Conservation (phyloP, 1,140 invertebrate genomes). For the Cydia amplana region DNA sequence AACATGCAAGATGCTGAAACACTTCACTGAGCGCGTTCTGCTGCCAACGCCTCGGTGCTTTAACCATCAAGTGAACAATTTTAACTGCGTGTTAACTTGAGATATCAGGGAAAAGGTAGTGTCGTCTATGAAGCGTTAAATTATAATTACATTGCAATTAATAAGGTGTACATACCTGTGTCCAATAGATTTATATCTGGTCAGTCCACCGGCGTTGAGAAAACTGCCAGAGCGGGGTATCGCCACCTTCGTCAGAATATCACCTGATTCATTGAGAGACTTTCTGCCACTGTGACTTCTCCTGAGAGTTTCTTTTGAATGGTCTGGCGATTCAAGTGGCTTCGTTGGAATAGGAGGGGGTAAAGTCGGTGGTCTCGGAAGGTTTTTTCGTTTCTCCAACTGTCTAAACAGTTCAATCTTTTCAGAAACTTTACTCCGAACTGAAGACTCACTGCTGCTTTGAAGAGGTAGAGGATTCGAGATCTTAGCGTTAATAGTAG, state of each 20-base stretch:
- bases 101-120: slow-evolving; percentile 46
- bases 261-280: slow-evolving; percentile 81
- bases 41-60: slow-evolving; percentile 52
- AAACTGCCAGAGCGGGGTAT: slow-evolving; percentile 91
- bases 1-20: slow-evolving; percentile 67
- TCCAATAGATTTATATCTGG: slow-evolving; percentile 84
- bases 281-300: slow-evolving; percentile 76
- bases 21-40: slow-evolving; percentile 60
- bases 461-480: slow-evolving; percentile 50
- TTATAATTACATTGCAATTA: slow-evolving; percentile 42
- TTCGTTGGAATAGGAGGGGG: slow-evolving; percentile 77
- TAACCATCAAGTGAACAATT: slow-evolving; percentile 49
- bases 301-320: slow-evolving; percentile 67
- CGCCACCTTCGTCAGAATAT: slow-evolving; percentile 90
- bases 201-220: slow-evolving; percentile 86
- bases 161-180: slow-evolving; percentile 75
- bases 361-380: slow-evolving; percentile 72
- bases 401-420: slow-evolving; percentile 79
- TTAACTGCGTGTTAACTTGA: slow-evolving; percentile 19
- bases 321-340: slow-evolving; percentile 50
- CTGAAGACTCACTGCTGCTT: slow-evolving; percentile 73
- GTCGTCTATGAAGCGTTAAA: slow-evolving; percentile 41
- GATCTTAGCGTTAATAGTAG: slow-evolving; percentile 43
- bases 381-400: slow-evolving; percentile 76
- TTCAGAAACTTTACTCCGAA: slow-evolving; percentile 75